Percentiles rank a stretch among this genome's conserved stretches.
phyloP scores from a whole-genome alignment of 2,113 vertebrate species.

The Albula glossodonta region DNA sequence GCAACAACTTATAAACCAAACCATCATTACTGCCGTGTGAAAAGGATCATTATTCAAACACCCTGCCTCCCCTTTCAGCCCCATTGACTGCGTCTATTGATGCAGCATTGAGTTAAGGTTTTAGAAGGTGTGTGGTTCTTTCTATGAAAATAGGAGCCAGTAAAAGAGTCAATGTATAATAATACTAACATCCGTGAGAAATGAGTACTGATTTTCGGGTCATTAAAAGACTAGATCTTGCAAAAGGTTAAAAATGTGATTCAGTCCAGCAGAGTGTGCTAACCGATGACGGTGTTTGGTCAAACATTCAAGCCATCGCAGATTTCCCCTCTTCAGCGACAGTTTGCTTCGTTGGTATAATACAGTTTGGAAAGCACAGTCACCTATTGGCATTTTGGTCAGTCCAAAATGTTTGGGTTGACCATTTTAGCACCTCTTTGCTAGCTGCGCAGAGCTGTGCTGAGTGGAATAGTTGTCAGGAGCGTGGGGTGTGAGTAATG shows the following conservation, averaged over 20 bases:
- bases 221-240: not conserved
- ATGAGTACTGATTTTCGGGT: not conserved
- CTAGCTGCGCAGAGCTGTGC: not conserved
- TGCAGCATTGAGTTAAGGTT: not conserved
- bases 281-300: not conserved
- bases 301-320: not conserved
- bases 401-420: not conserved
- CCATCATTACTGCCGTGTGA: conserved; percentile 28
- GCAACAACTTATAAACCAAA: conserved; percentile 23
- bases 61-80: not conserved
- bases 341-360: not conserved
- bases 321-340: not conserved
- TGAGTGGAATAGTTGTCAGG: conserved; percentile 47
- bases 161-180: not conserved
- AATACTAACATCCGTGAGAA: not conserved
- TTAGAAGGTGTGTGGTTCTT: not conserved
- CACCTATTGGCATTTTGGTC: not conserved
- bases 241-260: not conserved
- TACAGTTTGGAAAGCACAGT: not conserved
- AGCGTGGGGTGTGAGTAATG: conserved; percentile 64
- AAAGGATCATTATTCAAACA: not conserved
- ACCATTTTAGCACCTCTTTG: not conserved
- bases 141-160: not conserved
- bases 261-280: not conserved
- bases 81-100: conserved; percentile 3